phyloP scores from a whole-genome alignment of 2,888 invertebrate genomes.

The Pemphredon lugubris region DNA sequence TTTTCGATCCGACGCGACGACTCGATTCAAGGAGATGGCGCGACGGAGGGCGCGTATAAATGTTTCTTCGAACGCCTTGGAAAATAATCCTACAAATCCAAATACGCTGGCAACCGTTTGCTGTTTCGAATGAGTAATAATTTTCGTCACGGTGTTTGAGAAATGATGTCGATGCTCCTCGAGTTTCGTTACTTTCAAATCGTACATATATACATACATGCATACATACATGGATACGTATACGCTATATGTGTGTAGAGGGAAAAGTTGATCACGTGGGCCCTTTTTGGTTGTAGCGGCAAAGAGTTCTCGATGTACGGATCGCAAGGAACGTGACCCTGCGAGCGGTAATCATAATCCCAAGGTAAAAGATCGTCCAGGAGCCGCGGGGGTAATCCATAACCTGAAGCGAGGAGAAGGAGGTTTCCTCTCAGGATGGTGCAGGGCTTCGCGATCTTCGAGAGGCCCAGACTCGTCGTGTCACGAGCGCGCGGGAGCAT shows the following conservation, averaged over 20 bases:
- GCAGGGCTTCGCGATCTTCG: conserved; percentile 64
- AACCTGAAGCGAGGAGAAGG: conserved; percentile 19
- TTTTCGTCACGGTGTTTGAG: too few relatives aligned
- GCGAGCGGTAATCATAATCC: background rate
- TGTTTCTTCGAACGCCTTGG: background rate
- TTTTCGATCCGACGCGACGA: conserved; percentile 4
- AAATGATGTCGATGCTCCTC: too few relatives aligned
- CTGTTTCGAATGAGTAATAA: too few relatives aligned
- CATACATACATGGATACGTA: too few relatives aligned
- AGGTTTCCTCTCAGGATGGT: conserved; percentile 74
- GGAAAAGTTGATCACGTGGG: too few relatives aligned
- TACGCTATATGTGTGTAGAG: too few relatives aligned
- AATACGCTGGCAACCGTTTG: too few relatives aligned
- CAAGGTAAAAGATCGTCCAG: background rate
- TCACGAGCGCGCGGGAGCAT: conserved; percentile 53
- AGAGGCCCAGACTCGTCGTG: conserved; percentile 56
- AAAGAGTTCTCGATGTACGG: conserved; percentile 3
- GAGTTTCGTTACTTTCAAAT: too few relatives aligned
- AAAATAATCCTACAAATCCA: too few relatives aligned
- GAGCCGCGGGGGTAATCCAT: background rate
- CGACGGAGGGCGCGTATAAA: conserved; percentile 8
- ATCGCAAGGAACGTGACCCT: conserved; percentile 1
- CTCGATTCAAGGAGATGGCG: conserved; percentile 6
- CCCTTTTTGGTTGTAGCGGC: conserved; percentile 5
- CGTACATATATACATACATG: too few relatives aligned